Base-by-base conservation (phyloP, 2,888 invertebrate genomes). In the Rhodophaea formosa region DNA sequence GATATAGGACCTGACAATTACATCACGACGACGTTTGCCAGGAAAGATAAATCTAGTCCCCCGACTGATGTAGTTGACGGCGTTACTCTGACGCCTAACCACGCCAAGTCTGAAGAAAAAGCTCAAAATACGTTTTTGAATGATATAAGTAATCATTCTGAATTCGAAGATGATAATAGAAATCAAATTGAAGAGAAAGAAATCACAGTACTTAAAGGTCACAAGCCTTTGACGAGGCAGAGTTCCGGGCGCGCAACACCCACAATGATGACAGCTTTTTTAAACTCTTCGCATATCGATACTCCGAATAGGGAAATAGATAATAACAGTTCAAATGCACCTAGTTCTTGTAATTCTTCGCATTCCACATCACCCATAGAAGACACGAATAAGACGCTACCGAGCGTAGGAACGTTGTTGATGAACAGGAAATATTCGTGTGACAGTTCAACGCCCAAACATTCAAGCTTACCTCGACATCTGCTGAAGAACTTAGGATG, bases 1-100 rank as follows among this genome's bases (percentile, higher is more conserved):
- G 93, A 94, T 77, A 95, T 95, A 68, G 95, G 94, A 49, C 93
- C 94, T 53, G 95, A 95, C 82, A 95, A 95, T 82, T 95, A 95
- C 76, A 94, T 95, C 55, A 94, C 94, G 62, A 95, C 95, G 49
- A 92, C 93, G 51, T 90, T 91, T 84, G 87, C 92, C 69, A 82
- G 94, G 84, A 76, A 84, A 69, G 86, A 88, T 57, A 88, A 85
- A 64, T 74, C 76, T 16, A 72, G 71, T 62, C 73, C 78, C 16
- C 72, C 80, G 44, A 69, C 61, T 55, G 83, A 86, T 56, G 71
- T 70, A 7, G 77, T 82, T 44, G 88, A 88, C 60, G 79, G 82
- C 52, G 79, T 79, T 45, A 82, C 71, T 62, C 66, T 84, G 39
- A 86, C 90, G 55, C 86, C 88, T 55, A 89, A 84, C 61, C 87